Evolutionary conservation across 2,888 invertebrate genomes (phyloP).

Genomic region (Drosophila vallismaia): DNA sequence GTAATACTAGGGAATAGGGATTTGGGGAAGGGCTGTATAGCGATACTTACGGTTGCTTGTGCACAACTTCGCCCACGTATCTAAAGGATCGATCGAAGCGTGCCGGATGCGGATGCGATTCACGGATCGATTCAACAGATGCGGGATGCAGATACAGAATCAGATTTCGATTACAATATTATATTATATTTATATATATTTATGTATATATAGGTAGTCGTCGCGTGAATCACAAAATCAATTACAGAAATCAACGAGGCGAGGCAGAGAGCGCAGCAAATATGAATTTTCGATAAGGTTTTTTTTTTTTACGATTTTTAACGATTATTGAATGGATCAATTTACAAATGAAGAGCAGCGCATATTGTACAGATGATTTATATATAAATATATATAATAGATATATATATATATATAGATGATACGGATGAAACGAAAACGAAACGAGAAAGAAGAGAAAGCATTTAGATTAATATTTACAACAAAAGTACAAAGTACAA

Average conservation of each 20-base stretch:
- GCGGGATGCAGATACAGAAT: constrained; percentile 36
- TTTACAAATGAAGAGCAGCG: constrained; percentile 33
- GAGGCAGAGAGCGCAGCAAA: constrained; percentile 14
- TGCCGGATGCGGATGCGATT: constrained; percentile 29
- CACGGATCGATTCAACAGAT: constrained; percentile 29
- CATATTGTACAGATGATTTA: constrained; percentile 16
- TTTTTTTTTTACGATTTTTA: constrained; percentile 1
- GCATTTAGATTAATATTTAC: constrained; percentile 59
- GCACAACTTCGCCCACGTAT: constrained; percentile 89
- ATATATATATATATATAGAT: constrained; percentile 13
- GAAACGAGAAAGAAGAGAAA: constrained; percentile 42
- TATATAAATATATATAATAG: neutral
- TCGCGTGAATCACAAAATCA: constrained; percentile 30
- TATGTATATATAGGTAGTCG: neutral
- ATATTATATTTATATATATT: neutral
- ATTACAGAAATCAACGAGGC: constrained; percentile 37
- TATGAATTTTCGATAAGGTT: constrained; percentile 20
- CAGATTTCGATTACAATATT: constrained; percentile 21
- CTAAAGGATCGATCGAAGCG: constrained; percentile 82
- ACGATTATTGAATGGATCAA: constrained; percentile 23
- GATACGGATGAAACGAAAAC: constrained; percentile 51
- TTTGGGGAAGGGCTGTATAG: constrained; percentile 14
- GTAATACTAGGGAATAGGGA: neutral
- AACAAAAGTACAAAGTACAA: constrained; percentile 21
- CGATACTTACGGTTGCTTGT: constrained; percentile 89